Conservation (phyloP, 2,888 invertebrate genomes). For the Keiferia lycopersicella region DNA sequence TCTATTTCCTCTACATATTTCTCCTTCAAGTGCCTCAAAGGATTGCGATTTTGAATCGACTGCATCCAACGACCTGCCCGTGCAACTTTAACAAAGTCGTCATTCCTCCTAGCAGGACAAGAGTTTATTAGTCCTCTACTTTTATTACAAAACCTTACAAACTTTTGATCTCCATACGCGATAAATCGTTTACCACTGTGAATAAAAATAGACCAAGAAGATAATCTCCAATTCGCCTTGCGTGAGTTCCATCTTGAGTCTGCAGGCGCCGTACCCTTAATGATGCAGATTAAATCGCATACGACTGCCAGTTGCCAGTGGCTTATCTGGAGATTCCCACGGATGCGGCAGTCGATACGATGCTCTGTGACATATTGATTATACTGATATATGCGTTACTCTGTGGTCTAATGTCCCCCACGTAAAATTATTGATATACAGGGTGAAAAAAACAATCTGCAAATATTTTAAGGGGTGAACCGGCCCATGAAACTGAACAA, state of each 20-base stretch:
- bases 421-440: background rate
- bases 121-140: no score
- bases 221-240: conserved; percentile 44
- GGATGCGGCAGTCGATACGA: conserved; percentile 57
- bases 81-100: background rate
- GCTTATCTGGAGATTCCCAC: conserved; percentile 66
- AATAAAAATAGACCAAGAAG: conserved; percentile 1
- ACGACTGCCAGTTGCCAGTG: conserved; percentile 52
- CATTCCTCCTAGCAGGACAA: no score
- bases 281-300: conserved; percentile 66
- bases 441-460: no score
- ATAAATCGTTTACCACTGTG: background rate
- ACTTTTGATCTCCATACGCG: background rate
- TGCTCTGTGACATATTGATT: conserved; percentile 5
- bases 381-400: conserved; percentile 43
- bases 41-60: no score
- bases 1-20: no score
- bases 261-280: conserved; percentile 51
- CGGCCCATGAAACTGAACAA: no score
- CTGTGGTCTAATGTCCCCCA: conserved; percentile 25
- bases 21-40: no score
- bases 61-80: no score
- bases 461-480: no score
- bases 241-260: conserved; percentile 47
- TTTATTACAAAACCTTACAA: background rate